Percentiles rank a stretch among this genome's conserved stretches.
These are phyloP conservation scores for Datnioides undecimradiatus DNA, from an alignment of 2,113 vertebrate species.

Conservation along the genomic window DNA sequence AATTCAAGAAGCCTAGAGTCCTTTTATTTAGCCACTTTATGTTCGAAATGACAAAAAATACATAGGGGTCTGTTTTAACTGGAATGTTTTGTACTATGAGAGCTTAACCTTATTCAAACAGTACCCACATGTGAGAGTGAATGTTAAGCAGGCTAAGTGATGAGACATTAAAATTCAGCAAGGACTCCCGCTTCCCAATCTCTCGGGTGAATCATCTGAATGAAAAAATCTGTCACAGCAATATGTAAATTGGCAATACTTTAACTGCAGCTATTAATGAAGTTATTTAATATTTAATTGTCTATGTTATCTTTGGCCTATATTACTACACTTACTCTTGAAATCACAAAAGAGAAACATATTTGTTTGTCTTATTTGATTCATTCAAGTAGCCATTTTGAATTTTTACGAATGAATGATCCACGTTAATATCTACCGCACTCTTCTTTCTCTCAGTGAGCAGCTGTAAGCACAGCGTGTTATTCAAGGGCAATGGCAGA, in stretches of 20 bases:
- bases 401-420: constrained; percentile 50
- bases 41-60: constrained; percentile 14
- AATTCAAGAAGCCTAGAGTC: background rate
- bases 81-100: constrained; percentile 1
- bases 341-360: background rate
- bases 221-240: constrained; percentile 5
- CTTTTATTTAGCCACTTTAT: background rate
- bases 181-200: constrained; percentile 14
- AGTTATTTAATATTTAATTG: background rate
- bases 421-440: constrained; percentile 5
- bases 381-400: constrained; percentile 24
- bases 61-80: background rate
- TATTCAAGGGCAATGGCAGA: background rate
- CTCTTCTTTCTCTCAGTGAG: background rate
- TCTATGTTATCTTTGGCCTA: background rate
- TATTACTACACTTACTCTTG: background rate
- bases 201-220: constrained; percentile 44
- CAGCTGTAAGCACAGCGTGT: background rate
- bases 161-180: constrained; percentile 61
- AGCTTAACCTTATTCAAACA: constrained; percentile 27
- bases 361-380: background rate
- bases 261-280: background rate
- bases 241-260: constrained; percentile 34
- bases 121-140: constrained; percentile 18
- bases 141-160: constrained; percentile 34